phyloP scores from a whole-genome alignment of 1,140 invertebrate genomes.

The Trichonephila inaurata region DNA sequence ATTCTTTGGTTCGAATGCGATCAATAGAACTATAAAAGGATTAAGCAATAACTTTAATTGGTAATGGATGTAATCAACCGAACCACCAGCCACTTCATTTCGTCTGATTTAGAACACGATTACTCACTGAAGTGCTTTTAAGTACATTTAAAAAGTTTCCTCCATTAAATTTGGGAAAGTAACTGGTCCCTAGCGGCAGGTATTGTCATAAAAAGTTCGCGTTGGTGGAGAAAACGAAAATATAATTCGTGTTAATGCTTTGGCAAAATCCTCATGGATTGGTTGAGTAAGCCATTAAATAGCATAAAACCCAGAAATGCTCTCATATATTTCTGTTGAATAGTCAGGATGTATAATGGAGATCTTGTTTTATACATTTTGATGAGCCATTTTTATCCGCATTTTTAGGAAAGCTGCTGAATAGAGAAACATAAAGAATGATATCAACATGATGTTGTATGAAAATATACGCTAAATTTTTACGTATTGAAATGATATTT shows the following conservation, averaged over 20 bases:
- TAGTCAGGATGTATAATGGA: neutral
- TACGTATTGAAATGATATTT: too few species aligned
- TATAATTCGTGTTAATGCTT: slow-evolving; percentile 27
- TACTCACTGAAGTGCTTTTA: slow-evolving; percentile 42
- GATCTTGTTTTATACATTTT: neutral
- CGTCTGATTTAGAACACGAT: slow-evolving; percentile 45
- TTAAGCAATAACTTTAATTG: slow-evolving; percentile 59
- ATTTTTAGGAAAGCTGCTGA: too few species aligned
- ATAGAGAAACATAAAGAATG: too few species aligned
- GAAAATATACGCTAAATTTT: too few species aligned
- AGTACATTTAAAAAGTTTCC: slow-evolving; percentile 45
- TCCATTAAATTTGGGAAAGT: slow-evolving; percentile 41
- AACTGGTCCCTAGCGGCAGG: slow-evolving; percentile 6
- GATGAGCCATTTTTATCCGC: too few species aligned
- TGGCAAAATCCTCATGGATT: neutral
- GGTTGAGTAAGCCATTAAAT: neutral
- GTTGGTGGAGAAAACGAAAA: neutral
- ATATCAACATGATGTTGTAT: too few species aligned
- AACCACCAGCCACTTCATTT: slow-evolving; percentile 21
- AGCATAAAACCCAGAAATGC: neutral
- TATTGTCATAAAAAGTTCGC: slow-evolving; percentile 53
- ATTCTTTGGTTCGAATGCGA: neutral
- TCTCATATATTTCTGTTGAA: neutral
- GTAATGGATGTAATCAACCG: slow-evolving; percentile 31
- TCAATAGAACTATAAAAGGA: slow-evolving; percentile 25